phyloP scores from a whole-genome alignment of 2,797 vertebrate genomes.

The Etheostoma perlongum region DNA sequence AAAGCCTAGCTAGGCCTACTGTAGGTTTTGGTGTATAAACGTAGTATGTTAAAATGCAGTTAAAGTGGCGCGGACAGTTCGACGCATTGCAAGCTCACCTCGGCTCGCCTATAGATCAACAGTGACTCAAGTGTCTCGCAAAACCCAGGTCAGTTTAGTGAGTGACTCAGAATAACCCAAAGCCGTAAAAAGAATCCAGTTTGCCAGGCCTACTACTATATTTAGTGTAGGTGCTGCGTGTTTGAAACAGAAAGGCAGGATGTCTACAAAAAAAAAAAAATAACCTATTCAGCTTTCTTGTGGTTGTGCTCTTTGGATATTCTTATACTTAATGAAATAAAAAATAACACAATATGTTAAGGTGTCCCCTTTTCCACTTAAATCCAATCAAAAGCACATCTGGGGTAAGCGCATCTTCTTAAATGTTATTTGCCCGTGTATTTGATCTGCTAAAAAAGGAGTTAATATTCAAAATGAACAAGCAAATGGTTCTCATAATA shows the following conservation, averaged over 20 bases:
- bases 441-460: background rate
- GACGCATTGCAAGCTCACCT: too few species aligned
- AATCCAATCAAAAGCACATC: conserved; percentile 8
- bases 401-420: background rate
- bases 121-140: too few species aligned
- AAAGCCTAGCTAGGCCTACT: too few species aligned
- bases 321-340: background rate
- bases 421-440: background rate
- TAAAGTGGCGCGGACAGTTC: too few species aligned
- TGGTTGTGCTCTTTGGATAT: background rate
- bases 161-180: too few species aligned
- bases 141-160: too few species aligned
- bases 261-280: background rate
- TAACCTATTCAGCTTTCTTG: background rate
- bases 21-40: too few species aligned
- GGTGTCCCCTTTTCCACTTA: background rate
- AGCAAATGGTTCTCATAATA: background rate
- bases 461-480: background rate
- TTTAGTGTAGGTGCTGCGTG: background rate
- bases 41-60: too few species aligned
- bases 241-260: background rate
- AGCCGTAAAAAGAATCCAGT: too few species aligned
- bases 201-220: background rate
- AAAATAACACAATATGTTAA: background rate
- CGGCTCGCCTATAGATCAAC: too few species aligned